A percentile compares a stretch with the other conserved stretches of the same genome.
Conservation (phyloP, 2,888 invertebrate species). For the Chouioia cunea region DNA sequence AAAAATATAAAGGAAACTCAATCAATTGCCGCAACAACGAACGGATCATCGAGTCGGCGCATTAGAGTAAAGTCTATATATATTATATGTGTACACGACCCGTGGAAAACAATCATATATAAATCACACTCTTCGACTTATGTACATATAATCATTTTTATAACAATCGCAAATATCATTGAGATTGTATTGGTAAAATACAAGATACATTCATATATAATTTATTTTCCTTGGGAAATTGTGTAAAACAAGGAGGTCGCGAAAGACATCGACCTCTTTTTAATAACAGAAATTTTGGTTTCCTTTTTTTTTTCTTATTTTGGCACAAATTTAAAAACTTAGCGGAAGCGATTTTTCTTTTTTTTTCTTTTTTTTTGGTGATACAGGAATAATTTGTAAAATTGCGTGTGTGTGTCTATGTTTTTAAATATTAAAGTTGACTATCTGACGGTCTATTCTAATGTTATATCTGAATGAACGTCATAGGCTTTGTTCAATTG, state of each 20-base stretch:
- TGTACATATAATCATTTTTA: constrained; percentile 8
- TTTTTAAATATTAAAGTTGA: background rate
- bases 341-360: constrained; percentile 32
- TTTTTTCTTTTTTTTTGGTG: too few species aligned
- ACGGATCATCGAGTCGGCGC: constrained; percentile 16
- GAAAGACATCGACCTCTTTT: too few species aligned
- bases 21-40: constrained; percentile 9
- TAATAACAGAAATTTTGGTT: background rate
- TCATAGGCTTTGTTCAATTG: background rate
- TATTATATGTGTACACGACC: constrained; percentile 5
- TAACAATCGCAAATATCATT: too few species aligned
- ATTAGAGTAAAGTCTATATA: background rate
- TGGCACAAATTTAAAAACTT: constrained; percentile 43
- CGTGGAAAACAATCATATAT: constrained; percentile 24
- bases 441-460: constrained; percentile 26
- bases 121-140: constrained; percentile 1
- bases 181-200: too few species aligned
- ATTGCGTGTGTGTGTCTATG: background rate
- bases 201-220: background rate
- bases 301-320: constrained; percentile 9
- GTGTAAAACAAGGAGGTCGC: background rate
- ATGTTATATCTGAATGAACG: constrained; percentile 6
- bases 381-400: background rate
- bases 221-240: constrained; percentile 12
- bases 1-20: constrained; percentile 4